These are phyloP conservation scores for Meriones unguiculatus DNA, from an alignment of 2,113 vertebrate species.

Conservation along the genomic window DNA sequence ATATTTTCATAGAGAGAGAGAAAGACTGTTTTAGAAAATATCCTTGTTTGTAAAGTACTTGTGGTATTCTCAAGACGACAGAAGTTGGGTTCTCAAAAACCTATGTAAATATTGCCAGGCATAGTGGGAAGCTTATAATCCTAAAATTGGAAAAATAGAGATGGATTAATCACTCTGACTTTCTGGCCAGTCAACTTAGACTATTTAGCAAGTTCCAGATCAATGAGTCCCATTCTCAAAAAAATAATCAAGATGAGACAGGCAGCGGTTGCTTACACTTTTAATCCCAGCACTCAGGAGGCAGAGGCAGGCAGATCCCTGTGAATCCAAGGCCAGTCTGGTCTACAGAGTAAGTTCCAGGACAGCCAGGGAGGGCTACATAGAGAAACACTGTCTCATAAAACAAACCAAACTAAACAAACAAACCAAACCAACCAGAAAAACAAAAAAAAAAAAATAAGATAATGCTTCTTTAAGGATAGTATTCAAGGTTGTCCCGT, in stretches of 20 bases:
- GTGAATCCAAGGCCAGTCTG: not conserved
- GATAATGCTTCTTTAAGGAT: not conserved
- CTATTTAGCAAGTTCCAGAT: not conserved
- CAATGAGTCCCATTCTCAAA: not conserved
- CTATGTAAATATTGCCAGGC: not conserved
- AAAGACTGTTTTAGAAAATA: too few species aligned
- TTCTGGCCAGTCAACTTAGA: not conserved
- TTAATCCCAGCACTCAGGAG: not conserved
- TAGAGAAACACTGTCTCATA: not conserved
- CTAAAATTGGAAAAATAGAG: not conserved
- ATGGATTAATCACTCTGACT: not conserved
- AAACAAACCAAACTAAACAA: not conserved
- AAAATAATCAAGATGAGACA: not conserved
- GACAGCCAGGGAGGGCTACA: not conserved
- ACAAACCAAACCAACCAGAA: not conserved
- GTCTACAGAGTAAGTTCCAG: too few species aligned
- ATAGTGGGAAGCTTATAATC: not conserved
- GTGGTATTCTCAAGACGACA: not conserved
- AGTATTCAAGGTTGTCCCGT: too few species aligned
- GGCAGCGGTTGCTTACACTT: not conserved
- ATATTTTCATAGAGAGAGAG: too few species aligned
- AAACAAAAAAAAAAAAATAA: too few species aligned
- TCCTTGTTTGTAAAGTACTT: not conserved
- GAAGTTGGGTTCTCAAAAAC: not conserved
- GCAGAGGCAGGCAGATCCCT: not conserved